Evolutionary conservation across 2,888 invertebrate species (phyloP).

Genomic region (Caenorhabditis sp.): DNA sequence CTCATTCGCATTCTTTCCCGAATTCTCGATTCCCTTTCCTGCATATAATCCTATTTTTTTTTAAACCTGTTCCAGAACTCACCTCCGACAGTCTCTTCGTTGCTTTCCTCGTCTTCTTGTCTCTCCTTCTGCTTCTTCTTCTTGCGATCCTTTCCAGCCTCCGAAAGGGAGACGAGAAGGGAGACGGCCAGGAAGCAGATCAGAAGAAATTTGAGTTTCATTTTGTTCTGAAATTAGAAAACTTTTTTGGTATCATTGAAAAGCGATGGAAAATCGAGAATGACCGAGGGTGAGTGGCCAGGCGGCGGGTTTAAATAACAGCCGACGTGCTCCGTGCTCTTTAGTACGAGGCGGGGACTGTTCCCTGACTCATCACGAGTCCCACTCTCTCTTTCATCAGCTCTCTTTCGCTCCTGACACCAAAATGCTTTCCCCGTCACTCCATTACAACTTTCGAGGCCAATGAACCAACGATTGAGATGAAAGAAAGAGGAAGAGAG

Average conservation of each 20-base stretch:
- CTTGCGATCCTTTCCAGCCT: slow-evolving; percentile 43
- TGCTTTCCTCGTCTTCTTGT: slow-evolving; percentile 19
- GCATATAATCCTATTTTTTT: neutral
- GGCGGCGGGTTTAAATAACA: slow-evolving; percentile 20
- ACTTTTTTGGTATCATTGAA: neutral
- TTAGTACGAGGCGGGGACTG: slow-evolving; percentile 42
- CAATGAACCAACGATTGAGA: too few relatives aligned
- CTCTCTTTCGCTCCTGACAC: slow-evolving; percentile 8
- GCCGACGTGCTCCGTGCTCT: slow-evolving; percentile 2
- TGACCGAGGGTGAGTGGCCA: neutral
- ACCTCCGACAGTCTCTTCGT: slow-evolving; percentile 34
- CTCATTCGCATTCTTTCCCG: slow-evolving; percentile 35
- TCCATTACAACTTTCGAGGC: slow-evolving; percentile 24
- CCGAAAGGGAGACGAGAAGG: slow-evolving; percentile 20
- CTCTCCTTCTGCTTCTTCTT: slow-evolving; percentile 44
- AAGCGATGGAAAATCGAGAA: neutral
- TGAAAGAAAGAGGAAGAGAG: neutral
- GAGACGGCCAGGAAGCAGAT: slow-evolving; percentile 21
- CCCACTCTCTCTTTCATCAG: neutral
- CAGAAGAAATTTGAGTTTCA: slow-evolving; percentile 38
- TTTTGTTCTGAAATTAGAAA: neutral
- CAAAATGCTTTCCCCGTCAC: slow-evolving; percentile 8
- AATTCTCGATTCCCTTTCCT: slow-evolving; percentile 32
- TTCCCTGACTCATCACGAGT: slow-evolving; percentile 26
- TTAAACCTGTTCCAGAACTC: neutral